A percentile compares a stretch with the other conserved stretches of the same genome.
Evolutionary conservation across 2,888 invertebrate species (phyloP).

Genomic region (Phasia obesa): DNA sequence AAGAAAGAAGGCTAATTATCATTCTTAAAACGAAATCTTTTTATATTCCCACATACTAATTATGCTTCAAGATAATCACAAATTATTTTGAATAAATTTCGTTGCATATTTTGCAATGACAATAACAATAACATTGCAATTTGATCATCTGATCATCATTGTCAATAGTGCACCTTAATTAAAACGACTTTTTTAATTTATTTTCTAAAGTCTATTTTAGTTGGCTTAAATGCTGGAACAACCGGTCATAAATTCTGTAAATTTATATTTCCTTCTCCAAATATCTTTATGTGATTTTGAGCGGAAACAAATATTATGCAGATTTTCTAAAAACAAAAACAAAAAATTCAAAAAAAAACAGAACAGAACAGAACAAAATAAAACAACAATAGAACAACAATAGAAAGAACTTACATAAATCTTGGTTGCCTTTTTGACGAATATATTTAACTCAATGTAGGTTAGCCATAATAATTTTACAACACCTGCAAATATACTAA

Average conservation of each 20-base stretch:
- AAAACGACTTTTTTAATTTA: slow-evolving; percentile 28
- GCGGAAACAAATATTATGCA: slow-evolving; percentile 57
- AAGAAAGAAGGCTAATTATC: too few relatives aligned
- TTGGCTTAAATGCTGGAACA: slow-evolving; percentile 14
- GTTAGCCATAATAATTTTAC: background rate
- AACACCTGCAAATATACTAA: slow-evolving; percentile 1
- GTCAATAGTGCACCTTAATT: slow-evolving; percentile 43
- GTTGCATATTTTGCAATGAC: background rate
- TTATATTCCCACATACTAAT: background rate
- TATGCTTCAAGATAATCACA: too few relatives aligned
- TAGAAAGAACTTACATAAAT: slow-evolving; percentile 42
- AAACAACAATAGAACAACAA: too few relatives aligned
- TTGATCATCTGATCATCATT: slow-evolving; percentile 3
- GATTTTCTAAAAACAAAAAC: slow-evolving; percentile 13
- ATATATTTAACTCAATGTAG: background rate
- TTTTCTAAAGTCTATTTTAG: background rate
- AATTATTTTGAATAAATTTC: slow-evolving; percentile 11
- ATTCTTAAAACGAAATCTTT: background rate
- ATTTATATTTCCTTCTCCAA: slow-evolving; percentile 52
- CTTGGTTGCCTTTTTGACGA: slow-evolving; percentile 6
- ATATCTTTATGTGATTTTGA: slow-evolving; percentile 31
- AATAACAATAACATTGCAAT: slow-evolving; percentile 29
- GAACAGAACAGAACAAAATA: background rate
- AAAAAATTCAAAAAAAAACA: background rate
- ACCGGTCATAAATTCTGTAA: slow-evolving; percentile 39